Conservation (phyloP, 2,113 vertebrate species). For the Amazona vittata region DNA sequence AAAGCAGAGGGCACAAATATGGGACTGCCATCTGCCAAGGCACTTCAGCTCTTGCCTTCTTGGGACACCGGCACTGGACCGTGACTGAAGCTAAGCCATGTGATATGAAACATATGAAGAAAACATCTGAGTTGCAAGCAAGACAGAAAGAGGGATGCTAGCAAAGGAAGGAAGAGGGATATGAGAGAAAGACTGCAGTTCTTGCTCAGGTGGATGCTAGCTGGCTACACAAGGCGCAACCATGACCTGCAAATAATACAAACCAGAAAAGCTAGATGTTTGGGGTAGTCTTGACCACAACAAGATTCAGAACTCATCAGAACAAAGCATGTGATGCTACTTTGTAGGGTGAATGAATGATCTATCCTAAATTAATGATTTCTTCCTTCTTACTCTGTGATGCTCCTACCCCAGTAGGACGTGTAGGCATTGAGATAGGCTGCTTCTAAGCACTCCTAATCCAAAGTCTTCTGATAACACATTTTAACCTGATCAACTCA, state of each 20-base stretch:
- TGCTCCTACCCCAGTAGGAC: background rate
- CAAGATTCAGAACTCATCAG: background rate
- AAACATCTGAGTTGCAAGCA: background rate
- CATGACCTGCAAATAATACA: background rate
- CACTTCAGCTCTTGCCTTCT: background rate
- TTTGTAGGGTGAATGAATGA: background rate
- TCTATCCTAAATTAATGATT: background rate
- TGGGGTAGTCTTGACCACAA: background rate
- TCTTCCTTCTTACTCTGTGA: background rate
- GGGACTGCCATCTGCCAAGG: background rate
- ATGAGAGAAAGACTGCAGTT: background rate
- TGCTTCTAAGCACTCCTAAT: background rate
- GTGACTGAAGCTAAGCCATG: background rate
- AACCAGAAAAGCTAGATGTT: background rate
- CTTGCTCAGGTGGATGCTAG: background rate
- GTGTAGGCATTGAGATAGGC: background rate
- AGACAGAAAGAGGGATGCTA: background rate
- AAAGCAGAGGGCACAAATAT: background rate
- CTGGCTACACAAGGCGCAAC: background rate
- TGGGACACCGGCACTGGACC: background rate
- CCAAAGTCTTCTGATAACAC: background rate
- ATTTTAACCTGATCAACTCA: background rate
- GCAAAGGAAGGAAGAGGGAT: background rate
- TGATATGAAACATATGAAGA: background rate
- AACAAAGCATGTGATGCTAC: background rate